phyloP scores from a whole-genome alignment of 2,888 invertebrate species.

The Cotesia congregata region DNA sequence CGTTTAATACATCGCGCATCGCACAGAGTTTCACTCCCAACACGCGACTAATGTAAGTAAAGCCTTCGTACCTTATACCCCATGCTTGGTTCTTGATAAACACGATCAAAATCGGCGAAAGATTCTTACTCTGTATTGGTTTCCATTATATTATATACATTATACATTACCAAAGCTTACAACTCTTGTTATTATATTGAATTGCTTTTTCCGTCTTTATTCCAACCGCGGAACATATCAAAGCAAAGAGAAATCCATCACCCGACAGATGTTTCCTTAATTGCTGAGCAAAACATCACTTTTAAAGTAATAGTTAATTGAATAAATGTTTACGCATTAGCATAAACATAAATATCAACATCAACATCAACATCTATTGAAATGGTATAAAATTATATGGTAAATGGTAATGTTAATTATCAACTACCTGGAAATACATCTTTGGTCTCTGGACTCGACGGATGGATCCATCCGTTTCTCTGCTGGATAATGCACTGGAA shows the following conservation, averaged over 20 bases:
- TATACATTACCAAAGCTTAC: neutral
- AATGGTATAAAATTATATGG: too few relatives aligned
- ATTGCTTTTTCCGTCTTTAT: neutral
- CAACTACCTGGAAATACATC: constrained; percentile 81
- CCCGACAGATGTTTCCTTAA: constrained; percentile 4
- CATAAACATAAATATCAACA: neutral
- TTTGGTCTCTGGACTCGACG: constrained; percentile 79
- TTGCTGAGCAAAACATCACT: neutral
- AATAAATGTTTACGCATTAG: neutral
- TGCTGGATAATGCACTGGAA: constrained; percentile 89
- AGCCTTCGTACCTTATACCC: neutral
- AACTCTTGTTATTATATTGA: neutral
- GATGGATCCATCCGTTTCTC: constrained; percentile 82
- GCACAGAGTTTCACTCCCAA: constrained; percentile 41
- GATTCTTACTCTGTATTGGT: neutral
- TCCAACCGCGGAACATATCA: neutral
- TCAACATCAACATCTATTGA: too few relatives aligned
- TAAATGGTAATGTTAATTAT: constrained; percentile 13
- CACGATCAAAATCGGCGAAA: constrained; percentile 27
- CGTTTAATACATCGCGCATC: constrained; percentile 52
- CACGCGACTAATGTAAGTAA: constrained; percentile 26
- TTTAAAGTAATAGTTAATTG: neutral
- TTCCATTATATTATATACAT: too few relatives aligned
- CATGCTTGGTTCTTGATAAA: too few relatives aligned
- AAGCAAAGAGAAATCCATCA: neutral